Evolutionary conservation across 2,888 invertebrate genomes (phyloP).

Genomic region (Stegana nigrithorax): DNA sequence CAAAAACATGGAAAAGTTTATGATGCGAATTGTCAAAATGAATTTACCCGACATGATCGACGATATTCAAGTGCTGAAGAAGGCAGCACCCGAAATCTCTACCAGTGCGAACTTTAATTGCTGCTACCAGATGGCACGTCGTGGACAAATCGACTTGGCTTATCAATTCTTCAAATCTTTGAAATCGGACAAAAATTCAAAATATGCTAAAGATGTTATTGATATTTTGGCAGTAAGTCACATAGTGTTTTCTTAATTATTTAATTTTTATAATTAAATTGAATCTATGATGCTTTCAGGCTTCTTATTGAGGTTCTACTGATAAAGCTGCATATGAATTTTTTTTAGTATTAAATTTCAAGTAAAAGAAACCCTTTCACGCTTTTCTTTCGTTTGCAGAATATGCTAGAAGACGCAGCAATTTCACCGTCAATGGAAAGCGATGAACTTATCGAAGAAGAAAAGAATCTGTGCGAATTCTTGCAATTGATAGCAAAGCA

Average conservation of each 20-base stretch:
- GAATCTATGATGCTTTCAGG: not conserved
- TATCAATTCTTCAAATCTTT: slow-evolving; percentile 59
- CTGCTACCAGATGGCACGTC: slow-evolving; percentile 63
- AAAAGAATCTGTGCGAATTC: slow-evolving; percentile 58
- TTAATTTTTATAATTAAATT: slow-evolving; percentile 1
- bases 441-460: slow-evolving; percentile 41
- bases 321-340: not conserved
- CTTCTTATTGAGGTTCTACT: not conserved
- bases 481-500: slow-evolving; percentile 54
- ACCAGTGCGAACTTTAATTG: slow-evolving; percentile 63
- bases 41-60: slow-evolving; percentile 65
- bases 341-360: too few relatives aligned
- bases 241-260: slow-evolving; percentile 2
- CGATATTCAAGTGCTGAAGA: slow-evolving; percentile 61
- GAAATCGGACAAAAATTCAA: slow-evolving; percentile 40
- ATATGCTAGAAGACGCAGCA: slow-evolving; percentile 45
- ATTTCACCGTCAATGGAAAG: slow-evolving; percentile 26
- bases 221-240: slow-evolving; percentile 49
- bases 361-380: too few relatives aligned
- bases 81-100: slow-evolving; percentile 62
- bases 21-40: slow-evolving; percentile 65
- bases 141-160: slow-evolving; percentile 61
- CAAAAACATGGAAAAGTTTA: slow-evolving; percentile 60
- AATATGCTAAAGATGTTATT: slow-evolving; percentile 51
- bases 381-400: slow-evolving; percentile 31